Evolutionary conservation across 2,888 invertebrate genomes (phyloP).

Genomic region (Periphyllus acericola): DNA sequence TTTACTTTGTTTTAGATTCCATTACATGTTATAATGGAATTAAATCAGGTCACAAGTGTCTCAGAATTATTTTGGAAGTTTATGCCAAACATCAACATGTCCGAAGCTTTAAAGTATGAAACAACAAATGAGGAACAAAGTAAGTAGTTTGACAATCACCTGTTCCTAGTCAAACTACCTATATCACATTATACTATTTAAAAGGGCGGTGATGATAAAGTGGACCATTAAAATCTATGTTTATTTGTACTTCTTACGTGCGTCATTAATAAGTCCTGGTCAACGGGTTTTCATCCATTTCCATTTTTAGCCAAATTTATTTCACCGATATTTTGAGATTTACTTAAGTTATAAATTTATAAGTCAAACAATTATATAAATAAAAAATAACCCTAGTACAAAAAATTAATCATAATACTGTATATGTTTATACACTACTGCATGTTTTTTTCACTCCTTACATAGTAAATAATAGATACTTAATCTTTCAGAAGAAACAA

Average conservation of each 20-base stretch:
- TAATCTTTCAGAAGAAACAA: conserved; percentile 62
- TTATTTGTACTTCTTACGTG: too few species aligned
- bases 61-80: conserved; percentile 30
- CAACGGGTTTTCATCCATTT: too few species aligned
- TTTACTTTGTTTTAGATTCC: conserved; percentile 38
- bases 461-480: neutral
- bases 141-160: neutral
- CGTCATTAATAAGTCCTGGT: too few species aligned
- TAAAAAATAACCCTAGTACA: neutral
- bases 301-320: too few species aligned
- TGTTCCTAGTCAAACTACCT: neutral
- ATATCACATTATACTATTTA: too few species aligned
- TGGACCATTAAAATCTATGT: too few species aligned
- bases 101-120: neutral
- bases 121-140: neutral
- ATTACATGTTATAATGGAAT: conserved; percentile 31
- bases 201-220: too few species aligned
- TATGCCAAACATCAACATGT: conserved; percentile 2
- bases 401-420: neutral
- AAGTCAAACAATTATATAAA: neutral
- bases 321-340: too few species aligned
- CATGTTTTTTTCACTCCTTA: neutral
- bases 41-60: conserved; percentile 39
- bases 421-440: too few species aligned
- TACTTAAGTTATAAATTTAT: too few species aligned